Percentiles rank a stretch among this genome's conserved stretches.
These are phyloP conservation scores for Chrysolina americana DNA, from an alignment of 2,888 invertebrate genomes.

Conservation along the genomic window DNA sequence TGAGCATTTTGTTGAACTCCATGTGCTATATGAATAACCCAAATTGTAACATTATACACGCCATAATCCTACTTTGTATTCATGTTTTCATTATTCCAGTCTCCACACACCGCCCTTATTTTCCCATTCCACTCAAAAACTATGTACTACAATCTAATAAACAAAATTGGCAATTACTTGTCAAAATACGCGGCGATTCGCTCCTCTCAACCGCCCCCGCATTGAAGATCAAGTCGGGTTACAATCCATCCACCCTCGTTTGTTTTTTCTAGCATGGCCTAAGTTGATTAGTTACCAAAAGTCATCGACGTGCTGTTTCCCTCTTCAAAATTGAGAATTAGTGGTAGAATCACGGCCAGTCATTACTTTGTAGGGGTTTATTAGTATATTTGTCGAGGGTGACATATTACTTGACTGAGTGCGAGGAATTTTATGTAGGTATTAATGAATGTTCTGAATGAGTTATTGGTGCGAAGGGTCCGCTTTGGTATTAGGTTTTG, in stretches of 20 bases:
- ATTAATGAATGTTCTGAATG: slow-evolving; percentile 14
- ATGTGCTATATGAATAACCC: too few species aligned
- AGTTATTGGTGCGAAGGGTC: slow-evolving; percentile 1
- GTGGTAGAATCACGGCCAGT: slow-evolving; percentile 56
- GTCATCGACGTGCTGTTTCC: slow-evolving; percentile 51
- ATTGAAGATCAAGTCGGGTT: slow-evolving; percentile 39
- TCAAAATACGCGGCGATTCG: slow-evolving; percentile 44
- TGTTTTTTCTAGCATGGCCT: slow-evolving; percentile 51
- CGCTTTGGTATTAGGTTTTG: background rate
- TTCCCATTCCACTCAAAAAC: slow-evolving; percentile 43
- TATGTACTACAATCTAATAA: slow-evolving; percentile 50
- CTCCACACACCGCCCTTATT: slow-evolving; percentile 1
- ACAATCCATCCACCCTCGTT: slow-evolving; percentile 46
- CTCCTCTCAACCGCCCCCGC: slow-evolving; percentile 28
- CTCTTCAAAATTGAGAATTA: slow-evolving; percentile 56
- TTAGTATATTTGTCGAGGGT: slow-evolving; percentile 46
- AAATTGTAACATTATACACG: too few species aligned
- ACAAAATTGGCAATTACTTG: slow-evolving; percentile 54
- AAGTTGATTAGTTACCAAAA: slow-evolving; percentile 56
- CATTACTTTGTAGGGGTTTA: slow-evolving; percentile 53
- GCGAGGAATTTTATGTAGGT: slow-evolving; percentile 16
- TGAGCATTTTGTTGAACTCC: too few species aligned
- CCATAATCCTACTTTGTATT: background rate
- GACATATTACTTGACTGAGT: slow-evolving; percentile 38
- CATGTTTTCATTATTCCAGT: slow-evolving; percentile 10